phyloP scores from a whole-genome alignment of 2,113 vertebrate species.

The Tiliqua scincoides region DNA sequence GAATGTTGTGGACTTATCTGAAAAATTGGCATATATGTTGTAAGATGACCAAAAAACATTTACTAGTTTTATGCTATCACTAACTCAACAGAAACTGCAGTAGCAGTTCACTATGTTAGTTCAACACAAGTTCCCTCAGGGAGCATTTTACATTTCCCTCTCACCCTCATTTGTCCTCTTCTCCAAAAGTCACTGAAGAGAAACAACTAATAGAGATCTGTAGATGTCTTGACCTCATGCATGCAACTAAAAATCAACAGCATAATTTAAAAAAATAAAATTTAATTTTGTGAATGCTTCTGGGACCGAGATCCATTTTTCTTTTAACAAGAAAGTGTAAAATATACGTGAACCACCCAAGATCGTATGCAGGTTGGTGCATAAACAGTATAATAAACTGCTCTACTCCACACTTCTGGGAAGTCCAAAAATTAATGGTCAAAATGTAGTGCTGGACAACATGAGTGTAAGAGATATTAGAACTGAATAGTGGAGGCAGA shows the following conservation, averaged over 20 bases:
- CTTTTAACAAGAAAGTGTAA: not conserved
- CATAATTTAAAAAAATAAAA: no score
- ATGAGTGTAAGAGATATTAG: not conserved
- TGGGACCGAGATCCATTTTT: not conserved
- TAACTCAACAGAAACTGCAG: not conserved
- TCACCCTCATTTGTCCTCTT: no score
- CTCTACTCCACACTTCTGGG: no score
- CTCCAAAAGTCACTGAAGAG: not conserved
- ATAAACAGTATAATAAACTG: not conserved
- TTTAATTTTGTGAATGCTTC: not conserved
- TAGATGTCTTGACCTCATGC: not conserved
- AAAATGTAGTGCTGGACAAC: not conserved
- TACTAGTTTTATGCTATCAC: not conserved
- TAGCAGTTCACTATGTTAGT: not conserved
- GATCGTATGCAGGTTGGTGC: not conserved
- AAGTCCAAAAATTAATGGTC: not conserved
- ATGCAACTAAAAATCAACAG: not conserved
- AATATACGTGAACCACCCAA: not conserved
- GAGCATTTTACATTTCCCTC: not conserved
- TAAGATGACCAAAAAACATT: not conserved
- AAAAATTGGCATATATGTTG: not conserved
- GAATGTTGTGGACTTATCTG: not conserved
- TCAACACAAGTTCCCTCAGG: not conserved
- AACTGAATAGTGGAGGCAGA: not conserved
- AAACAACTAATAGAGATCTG: not conserved